phyloP scores from a whole-genome alignment of 53 echinoderm and acorn worm genomes.

The Henricia sp. region DNA sequence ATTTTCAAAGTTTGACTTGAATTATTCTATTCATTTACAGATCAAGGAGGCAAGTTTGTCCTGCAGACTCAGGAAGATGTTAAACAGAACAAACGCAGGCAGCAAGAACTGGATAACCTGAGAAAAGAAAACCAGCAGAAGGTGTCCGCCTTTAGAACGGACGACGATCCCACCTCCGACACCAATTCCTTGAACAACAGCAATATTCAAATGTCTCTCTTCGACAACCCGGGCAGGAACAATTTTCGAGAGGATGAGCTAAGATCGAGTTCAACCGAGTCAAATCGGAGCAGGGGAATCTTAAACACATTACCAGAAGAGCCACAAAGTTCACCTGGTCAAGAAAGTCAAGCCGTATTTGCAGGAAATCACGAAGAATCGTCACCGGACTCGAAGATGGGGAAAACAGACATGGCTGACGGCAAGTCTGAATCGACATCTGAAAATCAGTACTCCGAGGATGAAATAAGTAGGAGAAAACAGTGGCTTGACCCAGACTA shows the following conservation, averaged over 20 bases:
- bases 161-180: conserved; percentile 12
- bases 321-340: not conserved
- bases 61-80: conserved; percentile 61
- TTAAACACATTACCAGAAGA: conserved; percentile 2
- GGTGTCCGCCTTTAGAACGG: not conserved
- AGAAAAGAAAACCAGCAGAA: conserved; percentile 50
- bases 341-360: conserved; percentile 6
- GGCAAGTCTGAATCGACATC: not conserved
- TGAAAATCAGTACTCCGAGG: not conserved
- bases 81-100: conserved; percentile 63
- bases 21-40: conserved; percentile 35
- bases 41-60: conserved; percentile 55
- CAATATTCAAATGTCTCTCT: conserved; percentile 43
- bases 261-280: not conserved
- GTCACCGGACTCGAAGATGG: not conserved
- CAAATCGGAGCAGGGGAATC: not conserved
- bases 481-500: not conserved
- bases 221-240: conserved; percentile 16
- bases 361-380: conserved; percentile 19
- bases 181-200: conserved; percentile 46
- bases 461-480: not conserved
- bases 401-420: not conserved
- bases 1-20: no score
- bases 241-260: not conserved
- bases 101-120: conserved; percentile 71